Evolutionary conservation across 1,140 invertebrate species (phyloP).

Genomic region (Plectrocnemia conspersa): DNA sequence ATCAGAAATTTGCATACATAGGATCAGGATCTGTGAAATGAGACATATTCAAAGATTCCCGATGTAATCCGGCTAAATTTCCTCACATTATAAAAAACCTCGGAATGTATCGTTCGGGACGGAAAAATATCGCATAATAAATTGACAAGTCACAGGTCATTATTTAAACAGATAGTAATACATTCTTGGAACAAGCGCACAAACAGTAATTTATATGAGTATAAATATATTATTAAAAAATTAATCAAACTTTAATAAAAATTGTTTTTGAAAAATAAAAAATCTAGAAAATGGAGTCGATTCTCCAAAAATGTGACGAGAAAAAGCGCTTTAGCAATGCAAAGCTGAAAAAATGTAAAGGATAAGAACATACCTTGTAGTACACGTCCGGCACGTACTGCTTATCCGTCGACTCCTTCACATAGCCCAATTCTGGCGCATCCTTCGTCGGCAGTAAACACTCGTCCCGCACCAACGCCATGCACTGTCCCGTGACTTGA

Average conservation of each 20-base stretch:
- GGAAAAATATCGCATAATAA: too few species aligned
- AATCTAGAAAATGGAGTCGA: too few species aligned
- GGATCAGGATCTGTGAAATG: too few species aligned
- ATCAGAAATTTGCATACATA: too few species aligned
- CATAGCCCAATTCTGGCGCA: conserved; percentile 93
- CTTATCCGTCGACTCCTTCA: conserved; percentile 86
- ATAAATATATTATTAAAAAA: neutral
- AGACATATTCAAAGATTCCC: too few species aligned
- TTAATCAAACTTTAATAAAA: neutral
- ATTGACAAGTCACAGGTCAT: too few species aligned
- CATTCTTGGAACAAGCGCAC: too few species aligned
- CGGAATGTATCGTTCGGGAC: too few species aligned
- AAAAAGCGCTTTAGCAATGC: neutral
- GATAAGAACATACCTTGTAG: conserved; percentile 78
- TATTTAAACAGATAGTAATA: too few species aligned
- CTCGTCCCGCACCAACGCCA: conserved; percentile 90
- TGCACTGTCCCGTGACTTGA: conserved; percentile 97
- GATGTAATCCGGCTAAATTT: too few species aligned
- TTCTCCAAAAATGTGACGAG: neutral
- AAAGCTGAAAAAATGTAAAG: neutral
- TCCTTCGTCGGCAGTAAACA: conserved; percentile 96
- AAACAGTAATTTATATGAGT: too few species aligned
- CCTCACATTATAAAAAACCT: too few species aligned
- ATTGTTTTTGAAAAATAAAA: neutral
- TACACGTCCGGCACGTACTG: conserved; percentile 99